Conservation (phyloP, 2,888 invertebrate species). For the Xestia ashworthii region DNA sequence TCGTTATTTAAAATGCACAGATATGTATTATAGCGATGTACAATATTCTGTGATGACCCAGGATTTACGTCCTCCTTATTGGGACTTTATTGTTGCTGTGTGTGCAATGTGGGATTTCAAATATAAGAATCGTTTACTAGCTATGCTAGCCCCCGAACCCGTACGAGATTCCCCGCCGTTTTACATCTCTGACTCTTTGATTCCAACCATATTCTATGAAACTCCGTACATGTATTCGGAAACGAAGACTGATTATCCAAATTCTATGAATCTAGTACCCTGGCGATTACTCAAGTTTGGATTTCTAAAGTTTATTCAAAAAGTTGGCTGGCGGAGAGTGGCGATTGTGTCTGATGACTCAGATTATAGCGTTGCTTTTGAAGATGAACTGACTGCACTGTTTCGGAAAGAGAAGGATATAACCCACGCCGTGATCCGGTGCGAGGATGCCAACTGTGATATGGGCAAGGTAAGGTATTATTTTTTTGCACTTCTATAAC, state of each 20-base stretch:
- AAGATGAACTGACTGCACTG: constrained; percentile 58
- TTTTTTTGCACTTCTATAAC: neutral
- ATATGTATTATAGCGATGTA: neutral
- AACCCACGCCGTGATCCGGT: constrained; percentile 50
- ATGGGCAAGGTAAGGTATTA: constrained; percentile 54
- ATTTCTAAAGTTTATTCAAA: constrained; percentile 61
- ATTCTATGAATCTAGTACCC: constrained; percentile 42
- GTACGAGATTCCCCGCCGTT: constrained; percentile 15
- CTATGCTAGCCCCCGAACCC: constrained; percentile 50
- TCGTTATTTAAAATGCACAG: neutral
- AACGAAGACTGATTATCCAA: constrained; percentile 38
- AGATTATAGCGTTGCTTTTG: constrained; percentile 67
- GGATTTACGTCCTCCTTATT: too few relatives aligned
- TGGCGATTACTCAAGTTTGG: constrained; percentile 49
- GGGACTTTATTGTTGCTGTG: too few relatives aligned
- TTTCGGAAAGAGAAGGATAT: constrained; percentile 62
- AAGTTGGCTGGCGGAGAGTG: constrained; percentile 67
- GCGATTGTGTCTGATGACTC: constrained; percentile 74
- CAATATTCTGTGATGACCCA: too few relatives aligned
- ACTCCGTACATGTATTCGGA: constrained; percentile 37
- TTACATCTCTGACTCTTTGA: constrained; percentile 1
- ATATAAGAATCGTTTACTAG: constrained; percentile 25
- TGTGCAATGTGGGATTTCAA: neutral
- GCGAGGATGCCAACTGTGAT: constrained; percentile 52
- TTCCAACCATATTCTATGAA: constrained; percentile 63